These are phyloP conservation scores for Styela plicata DNA, from an alignment of 23 tunicate genomes.

Conservation along the genomic window DNA sequence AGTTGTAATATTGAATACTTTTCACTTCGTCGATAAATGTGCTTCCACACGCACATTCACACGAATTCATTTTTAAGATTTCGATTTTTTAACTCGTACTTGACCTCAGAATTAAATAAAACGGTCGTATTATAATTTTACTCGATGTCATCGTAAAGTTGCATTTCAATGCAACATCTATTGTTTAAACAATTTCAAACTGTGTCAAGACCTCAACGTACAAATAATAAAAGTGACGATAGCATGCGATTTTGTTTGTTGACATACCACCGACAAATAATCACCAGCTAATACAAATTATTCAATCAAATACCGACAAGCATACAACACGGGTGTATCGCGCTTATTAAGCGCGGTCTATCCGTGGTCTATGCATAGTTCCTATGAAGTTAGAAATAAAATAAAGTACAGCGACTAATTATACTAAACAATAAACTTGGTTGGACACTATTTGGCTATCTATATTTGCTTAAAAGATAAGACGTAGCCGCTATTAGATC, in stretches of 20 bases:
- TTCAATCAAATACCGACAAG: conserved; percentile 19
- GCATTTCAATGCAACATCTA: not conserved
- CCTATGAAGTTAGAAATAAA: not conserved
- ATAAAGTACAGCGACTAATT: not conserved
- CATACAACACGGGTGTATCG: too few species aligned
- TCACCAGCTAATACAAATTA: not conserved
- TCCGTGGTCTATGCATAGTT: too few species aligned
- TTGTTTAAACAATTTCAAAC: not conserved
- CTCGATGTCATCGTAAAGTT: not conserved
- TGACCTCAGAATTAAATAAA: not conserved
- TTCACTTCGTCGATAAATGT: too few species aligned
- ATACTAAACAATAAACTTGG: not conserved
- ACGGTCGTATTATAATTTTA: not conserved
- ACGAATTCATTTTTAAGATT: too few species aligned
- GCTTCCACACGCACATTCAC: too few species aligned
- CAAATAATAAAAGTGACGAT: conserved; percentile 17
- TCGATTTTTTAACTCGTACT: too few species aligned
- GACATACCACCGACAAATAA: conserved; percentile 28
- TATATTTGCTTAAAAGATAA: not conserved
- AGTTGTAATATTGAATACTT: too few species aligned
- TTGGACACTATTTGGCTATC: not conserved
- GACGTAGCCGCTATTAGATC: not conserved
- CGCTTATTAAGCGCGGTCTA: too few species aligned
- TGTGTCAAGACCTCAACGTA: conserved; percentile 23
- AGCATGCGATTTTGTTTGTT: conserved; percentile 16